Evolutionary conservation across 1,140 invertebrate genomes (phyloP).

Genomic region (Drosophila parabipectinata): DNA sequence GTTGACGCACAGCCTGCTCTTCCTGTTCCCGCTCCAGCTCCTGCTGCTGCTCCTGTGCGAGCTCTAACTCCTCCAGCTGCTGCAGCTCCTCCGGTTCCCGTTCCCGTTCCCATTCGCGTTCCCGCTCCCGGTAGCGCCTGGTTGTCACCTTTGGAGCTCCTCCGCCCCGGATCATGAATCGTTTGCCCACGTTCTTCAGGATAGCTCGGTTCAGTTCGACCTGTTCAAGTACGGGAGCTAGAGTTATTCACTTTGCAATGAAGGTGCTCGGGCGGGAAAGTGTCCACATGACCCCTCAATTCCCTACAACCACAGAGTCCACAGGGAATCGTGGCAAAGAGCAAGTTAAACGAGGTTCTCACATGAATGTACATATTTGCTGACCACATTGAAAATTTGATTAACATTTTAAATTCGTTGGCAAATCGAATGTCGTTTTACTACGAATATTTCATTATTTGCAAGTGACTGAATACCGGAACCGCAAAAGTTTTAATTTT

Average conservation of each 20-base stretch:
- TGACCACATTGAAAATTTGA: slow-evolving; percentile 31
- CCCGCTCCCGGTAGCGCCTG: slow-evolving; percentile 32
- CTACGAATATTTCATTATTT: slow-evolving; percentile 12
- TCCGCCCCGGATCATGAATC: slow-evolving; percentile 68
- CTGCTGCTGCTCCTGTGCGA: slow-evolving; percentile 25
- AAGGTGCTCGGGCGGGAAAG: slow-evolving; percentile 35
- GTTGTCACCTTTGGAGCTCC: slow-evolving; percentile 18
- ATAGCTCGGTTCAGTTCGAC: slow-evolving; percentile 86
- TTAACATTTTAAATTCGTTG: slow-evolving; percentile 25
- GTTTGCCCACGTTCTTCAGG: slow-evolving; percentile 86
- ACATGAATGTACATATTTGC: slow-evolving; percentile 18
- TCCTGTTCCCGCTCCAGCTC: slow-evolving; percentile 9
- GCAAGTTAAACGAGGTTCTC: slow-evolving; percentile 20
- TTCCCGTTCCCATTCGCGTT: slow-evolving; percentile 20
- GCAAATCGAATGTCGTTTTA: slow-evolving; percentile 6
- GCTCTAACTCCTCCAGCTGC: slow-evolving; percentile 48
- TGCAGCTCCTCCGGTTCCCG: slow-evolving; percentile 35
- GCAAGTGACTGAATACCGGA: not conserved
- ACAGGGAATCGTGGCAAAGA: not conserved
- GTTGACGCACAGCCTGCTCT: slow-evolving; percentile 40
- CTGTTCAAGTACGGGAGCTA: slow-evolving; percentile 43
- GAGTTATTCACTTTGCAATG: slow-evolving; percentile 57
- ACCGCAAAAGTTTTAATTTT: not conserved
- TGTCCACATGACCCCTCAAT: slow-evolving; percentile 1
- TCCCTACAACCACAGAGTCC: not conserved